phyloP scores from a whole-genome alignment of 92 coral and sea anemone genomes.

The Zoanthus sansibaricus region DNA sequence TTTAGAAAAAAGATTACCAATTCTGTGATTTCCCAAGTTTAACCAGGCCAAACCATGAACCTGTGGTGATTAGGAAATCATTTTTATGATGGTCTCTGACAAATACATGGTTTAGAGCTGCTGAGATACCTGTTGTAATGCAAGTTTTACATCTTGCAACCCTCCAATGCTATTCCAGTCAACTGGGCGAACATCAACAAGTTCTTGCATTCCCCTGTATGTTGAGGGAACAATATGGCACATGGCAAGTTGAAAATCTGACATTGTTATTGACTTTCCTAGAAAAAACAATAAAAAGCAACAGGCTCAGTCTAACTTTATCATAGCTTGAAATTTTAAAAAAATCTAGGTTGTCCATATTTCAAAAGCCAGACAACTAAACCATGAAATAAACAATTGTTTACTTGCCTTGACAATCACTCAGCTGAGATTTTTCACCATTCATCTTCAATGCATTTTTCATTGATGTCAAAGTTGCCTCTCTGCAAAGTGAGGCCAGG shows the following conservation, averaged over 20 bases:
- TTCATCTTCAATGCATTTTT: slow-evolving; percentile 51
- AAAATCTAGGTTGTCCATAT: too few species aligned
- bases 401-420: slow-evolving; percentile 2
- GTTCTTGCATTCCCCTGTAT: slow-evolving; percentile 93
- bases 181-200: slow-evolving; percentile 75
- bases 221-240: slow-evolving; percentile 93
- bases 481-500: slow-evolving; percentile 83
- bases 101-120: neutral
- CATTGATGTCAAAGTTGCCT: slow-evolving; percentile 81
- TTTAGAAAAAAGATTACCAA: too few species aligned
- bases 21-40: too few species aligned
- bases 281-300: neutral
- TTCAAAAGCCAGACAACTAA: too few species aligned
- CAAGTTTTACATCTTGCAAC: slow-evolving; percentile 83
- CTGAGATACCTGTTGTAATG: slow-evolving; percentile 76
- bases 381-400: neutral
- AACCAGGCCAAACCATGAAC: too few species aligned
- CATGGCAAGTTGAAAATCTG: slow-evolving; percentile 88
- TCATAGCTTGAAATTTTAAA: too few species aligned
- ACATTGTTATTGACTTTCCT: slow-evolving; percentile 61
- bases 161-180: slow-evolving; percentile 96
- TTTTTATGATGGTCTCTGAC: too few species aligned
- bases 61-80: too few species aligned
- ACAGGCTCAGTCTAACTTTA: neutral
- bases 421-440: neutral